A percentile compares a stretch with the other conserved stretches of the same genome.
Conservation (phyloP, 1,140 invertebrate genomes). For the Ganaspis sp. region DNA sequence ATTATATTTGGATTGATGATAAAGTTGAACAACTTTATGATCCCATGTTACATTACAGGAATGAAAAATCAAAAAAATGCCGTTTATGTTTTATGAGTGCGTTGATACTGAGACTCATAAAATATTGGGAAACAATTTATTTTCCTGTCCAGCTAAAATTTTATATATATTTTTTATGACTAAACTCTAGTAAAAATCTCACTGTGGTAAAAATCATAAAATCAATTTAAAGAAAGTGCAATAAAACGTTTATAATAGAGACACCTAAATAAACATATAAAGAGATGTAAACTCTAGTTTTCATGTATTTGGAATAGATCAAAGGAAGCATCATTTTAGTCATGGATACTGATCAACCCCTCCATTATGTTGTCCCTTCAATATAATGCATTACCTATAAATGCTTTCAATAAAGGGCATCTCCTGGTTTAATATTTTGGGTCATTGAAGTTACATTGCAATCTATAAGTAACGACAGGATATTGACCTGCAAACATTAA, state of each 20-base stretch:
- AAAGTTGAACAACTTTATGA: background rate
- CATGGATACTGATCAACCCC: background rate
- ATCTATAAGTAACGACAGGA: background rate
- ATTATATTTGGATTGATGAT: background rate
- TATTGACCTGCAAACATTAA: background rate
- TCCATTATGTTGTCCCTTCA: background rate
- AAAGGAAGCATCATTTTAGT: constrained; percentile 2
- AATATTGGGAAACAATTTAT: background rate
- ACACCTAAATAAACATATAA: no score
- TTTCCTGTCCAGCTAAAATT: background rate
- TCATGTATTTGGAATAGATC: background rate
- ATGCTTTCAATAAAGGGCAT: background rate
- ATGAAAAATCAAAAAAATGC: background rate
- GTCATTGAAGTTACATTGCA: background rate
- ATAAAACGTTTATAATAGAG: background rate
- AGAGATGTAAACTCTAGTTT: background rate
- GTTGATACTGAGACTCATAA: background rate
- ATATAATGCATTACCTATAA: background rate
- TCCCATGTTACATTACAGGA: background rate
- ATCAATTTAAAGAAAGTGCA: no score
- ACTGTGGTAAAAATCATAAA: background rate
- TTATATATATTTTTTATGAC: background rate
- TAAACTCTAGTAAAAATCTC: background rate
- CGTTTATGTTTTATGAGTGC: background rate
- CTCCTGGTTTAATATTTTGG: constrained; percentile 13